Percentiles rank a stretch among this genome's conserved stretches.
These are phyloP conservation scores for Aromia moschata DNA, from an alignment of 2,888 invertebrate genomes.

Conservation along the genomic window DNA sequence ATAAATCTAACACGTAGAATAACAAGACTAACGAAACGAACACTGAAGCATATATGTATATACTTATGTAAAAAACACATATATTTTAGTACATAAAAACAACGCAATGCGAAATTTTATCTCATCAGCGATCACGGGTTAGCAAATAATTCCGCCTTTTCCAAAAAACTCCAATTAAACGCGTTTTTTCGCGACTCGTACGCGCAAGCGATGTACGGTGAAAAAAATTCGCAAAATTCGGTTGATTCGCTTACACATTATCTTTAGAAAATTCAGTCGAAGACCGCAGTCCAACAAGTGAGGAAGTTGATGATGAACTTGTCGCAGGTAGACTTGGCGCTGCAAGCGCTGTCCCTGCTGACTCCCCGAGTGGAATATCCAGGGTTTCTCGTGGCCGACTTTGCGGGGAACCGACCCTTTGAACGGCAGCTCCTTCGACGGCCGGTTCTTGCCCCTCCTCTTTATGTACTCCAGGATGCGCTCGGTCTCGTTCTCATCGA, in stretches of 20 bases:
- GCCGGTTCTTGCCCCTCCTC: constrained; percentile 53
- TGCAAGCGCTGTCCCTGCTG: constrained; percentile 40
- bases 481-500: constrained; percentile 66
- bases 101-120: too few species aligned
- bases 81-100: too few species aligned
- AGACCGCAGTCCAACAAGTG: constrained; percentile 59
- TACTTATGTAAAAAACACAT: too few species aligned
- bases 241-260: background rate
- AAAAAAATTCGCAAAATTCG: constrained; percentile 4
- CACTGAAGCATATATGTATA: too few species aligned
- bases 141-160: background rate
- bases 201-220: too few species aligned
- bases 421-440: constrained; percentile 50
- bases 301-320: constrained; percentile 57
- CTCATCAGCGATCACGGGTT: background rate
- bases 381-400: constrained; percentile 47
- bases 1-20: too few species aligned
- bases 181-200: too few species aligned
- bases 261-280: constrained; percentile 51
- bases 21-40: too few species aligned
- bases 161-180: background rate
- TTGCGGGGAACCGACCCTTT: constrained; percentile 52
- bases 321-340: constrained; percentile 47
- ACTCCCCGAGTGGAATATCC: constrained; percentile 46
- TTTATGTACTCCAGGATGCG: constrained; percentile 56